phyloP scores from a whole-genome alignment of 2,888 invertebrate species.

The Lasioglossum figueresi region DNA sequence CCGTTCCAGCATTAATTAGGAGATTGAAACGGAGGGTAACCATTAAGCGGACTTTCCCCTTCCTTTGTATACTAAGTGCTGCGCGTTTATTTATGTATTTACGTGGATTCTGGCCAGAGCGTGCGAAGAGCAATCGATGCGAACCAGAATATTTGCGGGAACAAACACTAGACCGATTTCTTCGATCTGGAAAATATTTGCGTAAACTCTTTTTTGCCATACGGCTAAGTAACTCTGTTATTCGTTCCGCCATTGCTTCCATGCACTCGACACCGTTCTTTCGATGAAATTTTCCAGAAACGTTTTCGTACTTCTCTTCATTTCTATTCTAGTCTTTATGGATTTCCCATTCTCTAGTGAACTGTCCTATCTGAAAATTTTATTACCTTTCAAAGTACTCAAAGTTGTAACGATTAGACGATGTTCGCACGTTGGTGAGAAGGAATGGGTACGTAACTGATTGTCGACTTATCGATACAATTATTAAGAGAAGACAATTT shows the following conservation, averaged over 20 bases:
- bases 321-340: background rate
- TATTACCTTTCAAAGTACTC: background rate
- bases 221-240: background rate
- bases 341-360: too few species aligned
- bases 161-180: background rate
- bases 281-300: background rate
- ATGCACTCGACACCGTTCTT: background rate
- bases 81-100: slow-evolving; percentile 16
- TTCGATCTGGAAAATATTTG: slow-evolving; percentile 13
- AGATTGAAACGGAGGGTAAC: background rate
- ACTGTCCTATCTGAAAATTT: background rate
- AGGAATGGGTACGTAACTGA: too few species aligned
- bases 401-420: background rate
- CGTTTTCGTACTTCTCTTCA: background rate
- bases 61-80: background rate
- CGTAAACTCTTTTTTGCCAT: background rate
- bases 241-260: background rate
- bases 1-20: background rate
- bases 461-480: background rate
- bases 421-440: too few species aligned
- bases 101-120: background rate
- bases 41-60: background rate
- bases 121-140: background rate
- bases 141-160: slow-evolving; percentile 6
- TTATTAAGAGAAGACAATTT: background rate